A percentile compares a stretch with the other conserved stretches of the same genome.
Evolutionary conservation across 2,113 vertebrate species (phyloP).

Genomic region (Macrotus californicus): DNA sequence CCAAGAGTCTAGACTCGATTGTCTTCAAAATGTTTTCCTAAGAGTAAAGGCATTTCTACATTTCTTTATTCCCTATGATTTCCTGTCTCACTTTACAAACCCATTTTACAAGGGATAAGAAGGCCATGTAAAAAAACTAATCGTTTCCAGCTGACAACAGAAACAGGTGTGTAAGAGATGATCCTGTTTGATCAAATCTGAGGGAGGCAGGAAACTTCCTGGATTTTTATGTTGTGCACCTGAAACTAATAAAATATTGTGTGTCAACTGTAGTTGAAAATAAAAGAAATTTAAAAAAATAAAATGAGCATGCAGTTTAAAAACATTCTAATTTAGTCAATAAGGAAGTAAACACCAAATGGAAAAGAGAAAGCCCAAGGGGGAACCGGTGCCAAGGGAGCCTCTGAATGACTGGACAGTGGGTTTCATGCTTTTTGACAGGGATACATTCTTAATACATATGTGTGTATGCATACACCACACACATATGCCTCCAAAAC

Average conservation of each 20-base stretch:
- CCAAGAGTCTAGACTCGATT: background rate
- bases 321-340: background rate
- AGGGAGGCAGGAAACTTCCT: background rate
- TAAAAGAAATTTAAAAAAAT: background rate
- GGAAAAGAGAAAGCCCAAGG: background rate
- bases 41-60: background rate
- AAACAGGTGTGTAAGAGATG: background rate
- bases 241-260: background rate
- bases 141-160: background rate
- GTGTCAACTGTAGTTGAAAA: background rate
- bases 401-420: background rate
- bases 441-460: background rate
- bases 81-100: background rate
- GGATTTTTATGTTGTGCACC: background rate
- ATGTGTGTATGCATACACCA: rapidly evolving
- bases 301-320: background rate
- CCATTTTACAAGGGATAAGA: background rate
- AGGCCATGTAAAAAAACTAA: background rate
- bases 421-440: background rate
- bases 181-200: background rate
- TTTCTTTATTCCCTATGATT: background rate
- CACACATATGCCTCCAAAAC: background rate
- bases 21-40: background rate
- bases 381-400: too few relatives aligned
- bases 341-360: background rate